These are phyloP conservation scores for Malacoctenus gilli DNA, from an alignment of 2,797 vertebrate species.

Conservation along the genomic window DNA sequence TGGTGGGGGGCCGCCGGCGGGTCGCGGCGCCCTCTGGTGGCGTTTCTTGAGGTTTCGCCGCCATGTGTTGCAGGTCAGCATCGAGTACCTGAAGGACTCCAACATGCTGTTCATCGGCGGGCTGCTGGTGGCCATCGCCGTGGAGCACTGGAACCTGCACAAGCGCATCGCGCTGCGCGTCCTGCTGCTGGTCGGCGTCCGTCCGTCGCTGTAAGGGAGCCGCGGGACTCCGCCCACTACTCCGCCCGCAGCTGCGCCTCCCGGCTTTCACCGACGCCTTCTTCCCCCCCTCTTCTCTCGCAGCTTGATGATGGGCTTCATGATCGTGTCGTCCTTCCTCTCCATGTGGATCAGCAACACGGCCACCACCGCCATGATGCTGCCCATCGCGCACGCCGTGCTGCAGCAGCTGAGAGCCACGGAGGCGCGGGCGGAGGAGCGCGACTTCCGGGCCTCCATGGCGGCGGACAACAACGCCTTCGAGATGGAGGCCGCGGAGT, in stretches of 20 bases:
- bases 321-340: slow-evolving; percentile 90
- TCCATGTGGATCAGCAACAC: slow-evolving; percentile 99
- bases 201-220: slow-evolving; percentile 89
- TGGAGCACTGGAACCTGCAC: slow-evolving; percentile 92
- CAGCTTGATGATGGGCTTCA: slow-evolving; percentile 94
- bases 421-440: slow-evolving; percentile 59
- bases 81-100: slow-evolving; percentile 89
- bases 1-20: no score
- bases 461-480: slow-evolving; percentile 62
- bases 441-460: slow-evolving; percentile 34
- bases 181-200: slow-evolving; percentile 88
- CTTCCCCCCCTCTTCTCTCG: background rate
- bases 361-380: slow-evolving; percentile 95
- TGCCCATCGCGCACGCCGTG: slow-evolving; percentile 90
- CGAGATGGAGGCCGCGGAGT: slow-evolving; percentile 52
- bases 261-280: no score
- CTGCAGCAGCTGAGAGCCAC: slow-evolving; percentile 85
- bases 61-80: slow-evolving; percentile 81
- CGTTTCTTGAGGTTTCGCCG: background rate
- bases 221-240: background rate
- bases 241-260: no score
- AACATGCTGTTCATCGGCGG: slow-evolving; percentile 94
- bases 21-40: background rate
- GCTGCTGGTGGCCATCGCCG: slow-evolving; percentile 89
- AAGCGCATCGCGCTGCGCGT: slow-evolving; percentile 91